Conservation (phyloP, 2,797 vertebrate species). For the Sarcophilus harrisii region DNA sequence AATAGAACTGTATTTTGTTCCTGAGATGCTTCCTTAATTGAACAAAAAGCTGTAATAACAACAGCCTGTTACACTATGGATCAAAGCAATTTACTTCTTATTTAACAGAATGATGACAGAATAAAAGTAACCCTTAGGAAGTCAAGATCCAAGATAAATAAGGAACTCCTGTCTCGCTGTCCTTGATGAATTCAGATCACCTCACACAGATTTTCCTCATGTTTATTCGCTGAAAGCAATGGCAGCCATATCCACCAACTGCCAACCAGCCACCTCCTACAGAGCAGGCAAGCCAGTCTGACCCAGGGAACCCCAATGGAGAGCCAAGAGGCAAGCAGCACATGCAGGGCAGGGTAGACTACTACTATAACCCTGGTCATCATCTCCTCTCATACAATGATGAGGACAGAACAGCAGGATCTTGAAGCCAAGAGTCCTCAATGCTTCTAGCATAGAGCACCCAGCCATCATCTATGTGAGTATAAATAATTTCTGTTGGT, state of each 20-base stretch:
- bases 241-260: no score
- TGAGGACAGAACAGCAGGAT: neutral
- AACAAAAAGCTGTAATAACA: constrained; percentile 88
- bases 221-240: neutral
- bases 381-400: neutral
- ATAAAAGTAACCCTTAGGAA: neutral
- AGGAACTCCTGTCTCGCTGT: neutral
- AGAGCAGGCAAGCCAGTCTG: neutral
- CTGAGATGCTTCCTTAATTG: constrained; percentile 84
- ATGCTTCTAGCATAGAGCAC: neutral
- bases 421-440: neutral
- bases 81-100: constrained; percentile 95
- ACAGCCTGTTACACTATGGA: constrained; percentile 91
- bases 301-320: neutral
- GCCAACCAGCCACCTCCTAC: neutral
- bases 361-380: neutral
- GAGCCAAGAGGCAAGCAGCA: neutral
- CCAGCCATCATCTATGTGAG: neutral
- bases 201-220: neutral
- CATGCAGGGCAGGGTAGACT: neutral
- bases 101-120: constrained; percentile 88
- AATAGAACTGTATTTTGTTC: constrained; percentile 91
- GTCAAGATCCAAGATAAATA: neutral
- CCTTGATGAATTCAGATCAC: neutral
- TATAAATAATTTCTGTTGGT: neutral